Base-by-base conservation (phyloP, 1,140 invertebrate genomes). In the Scaptomyza pallida region DNA sequence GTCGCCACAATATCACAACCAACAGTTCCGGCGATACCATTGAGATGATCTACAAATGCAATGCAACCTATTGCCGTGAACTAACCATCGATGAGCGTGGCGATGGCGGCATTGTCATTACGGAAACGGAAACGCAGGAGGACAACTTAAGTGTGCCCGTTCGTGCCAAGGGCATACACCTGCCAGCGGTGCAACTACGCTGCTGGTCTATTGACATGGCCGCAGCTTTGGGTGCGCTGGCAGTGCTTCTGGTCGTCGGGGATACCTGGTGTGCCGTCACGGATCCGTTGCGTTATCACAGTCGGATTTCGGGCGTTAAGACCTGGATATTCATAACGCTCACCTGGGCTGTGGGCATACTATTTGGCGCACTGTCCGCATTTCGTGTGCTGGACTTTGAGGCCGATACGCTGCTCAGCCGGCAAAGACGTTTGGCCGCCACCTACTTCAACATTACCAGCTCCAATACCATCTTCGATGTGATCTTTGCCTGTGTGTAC, bases 191-290 rank as follows among this genome's bases (percentile, higher is more conserved):
- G 33, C 48, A 86, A 55, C 59, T 85, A 33, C 73, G 90, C n/a
- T 91, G 89, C 40, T 91, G 90, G 90, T 90, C 90, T 17, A 89
- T 91, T 10, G 90, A 91, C 30, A 89, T 91, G 85, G 75, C 90
- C 0, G 90, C 90, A 2, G 90, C 90, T 4, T 55, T 91, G 64
- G 90, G 90, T 12, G 93, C 95, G 2, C 92, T 97, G 16, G 95
- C 95, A 0, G 94, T 97, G 5, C 93, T 97, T 6, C 93, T 97
- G 8, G 97, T 98, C 35, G 95, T 96, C 1, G 92, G 97, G 2
- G 97, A 98, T 85, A 95, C 97, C 78, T 97, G 97, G 91, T 95
- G 96, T 70, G 97, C 97, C 0, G 96, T 98, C 26, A 95, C 96
- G 4, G 95, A 96, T 89, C 97, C 97, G 0, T 92, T 97, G 17